A percentile compares a stretch with the other conserved stretches of the same genome.
phyloP scores from a whole-genome alignment of 2,113 vertebrate species.

The Arothron firmamentum region DNA sequence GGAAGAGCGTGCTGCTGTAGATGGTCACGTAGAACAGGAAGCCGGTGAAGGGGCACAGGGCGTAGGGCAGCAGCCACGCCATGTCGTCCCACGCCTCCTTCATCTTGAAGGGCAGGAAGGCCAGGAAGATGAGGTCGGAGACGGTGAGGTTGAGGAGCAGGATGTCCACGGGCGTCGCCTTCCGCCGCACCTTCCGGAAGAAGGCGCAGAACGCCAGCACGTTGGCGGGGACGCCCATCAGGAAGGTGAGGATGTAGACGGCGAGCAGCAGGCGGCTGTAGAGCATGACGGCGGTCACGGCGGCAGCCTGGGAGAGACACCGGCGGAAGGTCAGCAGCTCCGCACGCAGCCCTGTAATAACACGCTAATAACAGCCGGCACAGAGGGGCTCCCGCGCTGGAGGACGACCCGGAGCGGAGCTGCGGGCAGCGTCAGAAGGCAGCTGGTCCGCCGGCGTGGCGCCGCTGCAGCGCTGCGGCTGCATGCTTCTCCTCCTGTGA shows the following conservation, averaged over 20 bases:
- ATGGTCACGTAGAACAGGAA: slow-evolving; percentile 86
- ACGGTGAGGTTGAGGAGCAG: slow-evolving; percentile 85
- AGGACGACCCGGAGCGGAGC: slow-evolving; percentile 19
- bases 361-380: too few relatives aligned
- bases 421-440: slow-evolving; percentile 7
- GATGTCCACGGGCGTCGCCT: slow-evolving; percentile 75
- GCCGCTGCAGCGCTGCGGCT: neutral
- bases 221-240: slow-evolving; percentile 82
- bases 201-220: slow-evolving; percentile 79
- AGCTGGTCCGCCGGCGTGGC: slow-evolving; percentile 22
- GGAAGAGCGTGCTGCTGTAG: slow-evolving; percentile 85
- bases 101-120: slow-evolving; percentile 84
- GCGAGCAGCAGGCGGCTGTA: slow-evolving; percentile 48
- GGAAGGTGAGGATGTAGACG: slow-evolving; percentile 80
- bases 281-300: slow-evolving; percentile 32
- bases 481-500: slow-evolving; percentile 10
- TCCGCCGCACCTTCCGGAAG: slow-evolving; percentile 66
- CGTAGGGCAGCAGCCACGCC: slow-evolving; percentile 69
- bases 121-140: slow-evolving; percentile 82
- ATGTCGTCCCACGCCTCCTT: slow-evolving; percentile 68
- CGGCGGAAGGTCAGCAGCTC: too few relatives aligned
- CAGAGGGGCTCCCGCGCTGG: too few relatives aligned
- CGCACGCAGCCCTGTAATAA: too few relatives aligned
- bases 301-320: too few relatives aligned
- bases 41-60: slow-evolving; percentile 75